Evolutionary conservation across 2,888 invertebrate species (phyloP).

Genomic region (Lottia gigantea): DNA sequence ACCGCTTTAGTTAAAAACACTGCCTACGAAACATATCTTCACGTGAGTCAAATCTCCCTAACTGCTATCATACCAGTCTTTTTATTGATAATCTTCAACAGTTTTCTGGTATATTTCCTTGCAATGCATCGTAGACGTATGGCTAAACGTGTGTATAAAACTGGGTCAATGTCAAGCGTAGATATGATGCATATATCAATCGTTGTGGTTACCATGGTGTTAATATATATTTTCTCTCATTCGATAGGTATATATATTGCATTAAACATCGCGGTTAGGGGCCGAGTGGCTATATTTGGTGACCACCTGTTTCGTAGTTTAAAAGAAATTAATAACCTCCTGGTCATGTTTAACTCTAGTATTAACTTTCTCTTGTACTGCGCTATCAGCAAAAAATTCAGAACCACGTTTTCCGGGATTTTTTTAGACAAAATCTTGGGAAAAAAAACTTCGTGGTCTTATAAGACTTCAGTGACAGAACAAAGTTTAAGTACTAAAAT

Average conservation of each 20-base stretch:
- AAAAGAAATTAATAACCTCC: constrained; percentile 36
- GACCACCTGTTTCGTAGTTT: constrained; percentile 27
- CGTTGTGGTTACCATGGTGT: constrained; percentile 39
- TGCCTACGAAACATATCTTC: constrained; percentile 35
- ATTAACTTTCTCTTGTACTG: constrained; percentile 43
- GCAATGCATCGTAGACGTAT: constrained; percentile 35
- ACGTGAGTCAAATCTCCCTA: constrained; percentile 36
- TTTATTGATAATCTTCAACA: constrained; percentile 38
- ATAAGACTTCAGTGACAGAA: constrained; percentile 18
- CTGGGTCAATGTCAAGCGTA: constrained; percentile 29
- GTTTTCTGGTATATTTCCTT: constrained; percentile 40
- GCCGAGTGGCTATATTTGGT: constrained; percentile 29
- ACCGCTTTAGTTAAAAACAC: constrained; percentile 31
- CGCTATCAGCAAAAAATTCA: constrained; percentile 43
- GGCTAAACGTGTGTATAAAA: constrained; percentile 19
- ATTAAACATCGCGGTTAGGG: constrained; percentile 36
- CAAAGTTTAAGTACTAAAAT: constrained; percentile 14
- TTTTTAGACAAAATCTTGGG: constrained; percentile 27
- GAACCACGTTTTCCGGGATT: constrained; percentile 31
- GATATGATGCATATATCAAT: constrained; percentile 40
- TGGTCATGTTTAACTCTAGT: constrained; percentile 40
- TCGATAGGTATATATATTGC: constrained; percentile 39
- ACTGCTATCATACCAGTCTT: constrained; percentile 39
- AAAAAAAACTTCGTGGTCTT: constrained; percentile 33
- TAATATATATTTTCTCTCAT: constrained; percentile 40